Percentiles rank a stretch among this genome's conserved stretches.
Conservation (phyloP, 1,140 invertebrate species). For the Adelges cooleyi region DNA sequence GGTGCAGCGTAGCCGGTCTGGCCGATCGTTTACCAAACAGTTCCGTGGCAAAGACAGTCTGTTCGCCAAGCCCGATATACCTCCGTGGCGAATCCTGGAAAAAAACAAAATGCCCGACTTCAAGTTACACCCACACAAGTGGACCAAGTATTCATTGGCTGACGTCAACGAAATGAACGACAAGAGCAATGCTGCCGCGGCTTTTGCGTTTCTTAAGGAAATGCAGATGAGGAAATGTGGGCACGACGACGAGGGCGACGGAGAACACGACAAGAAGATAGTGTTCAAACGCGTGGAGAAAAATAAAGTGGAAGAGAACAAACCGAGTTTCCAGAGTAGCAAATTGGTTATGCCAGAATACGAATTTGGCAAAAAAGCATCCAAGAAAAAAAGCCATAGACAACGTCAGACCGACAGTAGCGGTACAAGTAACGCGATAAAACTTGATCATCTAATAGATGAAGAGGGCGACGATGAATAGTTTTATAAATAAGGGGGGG, state of each 20-base stretch:
- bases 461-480: slow-evolving; percentile 28
- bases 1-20: neutral
- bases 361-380: slow-evolving; percentile 48
- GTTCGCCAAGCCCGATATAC: slow-evolving; percentile 57
- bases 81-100: slow-evolving; percentile 36
- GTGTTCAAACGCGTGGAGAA: slow-evolving; percentile 31
- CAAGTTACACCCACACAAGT: slow-evolving; percentile 61
- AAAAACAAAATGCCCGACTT: slow-evolving; percentile 47
- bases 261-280: slow-evolving; percentile 32
- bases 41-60: slow-evolving; percentile 62
- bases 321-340: slow-evolving; percentile 46
- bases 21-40: slow-evolving; percentile 39
- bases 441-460: slow-evolving; percentile 30
- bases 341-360: slow-evolving; percentile 69
- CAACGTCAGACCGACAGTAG: slow-evolving; percentile 28
- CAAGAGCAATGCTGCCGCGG: slow-evolving; percentile 55
- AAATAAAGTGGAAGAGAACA: neutral
- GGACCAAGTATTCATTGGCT: slow-evolving; percentile 59
- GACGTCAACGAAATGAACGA: slow-evolving; percentile 67
- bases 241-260: slow-evolving; percentile 34
- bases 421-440: slow-evolving; percentile 20
- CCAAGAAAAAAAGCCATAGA: slow-evolving; percentile 43
- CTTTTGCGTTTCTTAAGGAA: slow-evolving; percentile 55
- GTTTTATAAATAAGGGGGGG: no score
- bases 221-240: slow-evolving; percentile 45